phyloP scores from a whole-genome alignment of 2,888 invertebrate species.

The Epirrhoe tristata region DNA sequence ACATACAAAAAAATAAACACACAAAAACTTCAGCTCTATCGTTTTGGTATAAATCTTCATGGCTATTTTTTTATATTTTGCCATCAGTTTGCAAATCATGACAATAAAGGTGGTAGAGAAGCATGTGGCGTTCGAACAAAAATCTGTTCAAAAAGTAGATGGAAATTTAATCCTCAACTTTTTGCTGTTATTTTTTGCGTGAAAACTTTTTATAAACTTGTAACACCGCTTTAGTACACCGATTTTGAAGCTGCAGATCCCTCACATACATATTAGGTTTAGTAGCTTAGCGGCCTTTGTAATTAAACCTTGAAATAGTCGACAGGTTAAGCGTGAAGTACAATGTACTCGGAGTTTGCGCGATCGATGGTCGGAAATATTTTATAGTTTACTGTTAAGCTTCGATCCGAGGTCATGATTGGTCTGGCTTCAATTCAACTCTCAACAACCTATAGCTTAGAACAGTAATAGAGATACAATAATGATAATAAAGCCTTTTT shows the following conservation, averaged over 20 bases:
- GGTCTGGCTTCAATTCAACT: slow-evolving; percentile 22
- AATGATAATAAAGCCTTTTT: background rate
- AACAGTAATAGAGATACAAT: background rate
- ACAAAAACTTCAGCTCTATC: no score
- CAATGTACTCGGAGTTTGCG: slow-evolving; percentile 17
- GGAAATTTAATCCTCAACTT: background rate
- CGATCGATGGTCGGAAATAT: slow-evolving; percentile 33
- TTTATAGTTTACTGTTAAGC: slow-evolving; percentile 24
- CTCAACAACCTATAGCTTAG: slow-evolving; percentile 3
- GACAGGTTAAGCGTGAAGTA: slow-evolving; percentile 16
- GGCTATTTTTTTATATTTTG: no score
- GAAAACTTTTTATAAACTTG: background rate
- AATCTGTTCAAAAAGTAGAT: background rate
- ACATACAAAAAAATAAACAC: no score
- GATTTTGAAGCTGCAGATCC: slow-evolving; percentile 1
- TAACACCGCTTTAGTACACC: background rate
- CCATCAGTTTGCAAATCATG: no score
- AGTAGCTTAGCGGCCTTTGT: slow-evolving; percentile 18
- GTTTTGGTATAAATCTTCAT: no score
- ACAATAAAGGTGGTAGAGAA: background rate
- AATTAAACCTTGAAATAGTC: slow-evolving; percentile 31
- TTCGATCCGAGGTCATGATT: slow-evolving; percentile 24
- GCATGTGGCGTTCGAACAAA: background rate
- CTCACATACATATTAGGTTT: background rate
- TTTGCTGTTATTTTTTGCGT: background rate